These are phyloP conservation scores for Bucco capensis DNA, from an alignment of 2,113 vertebrate species.

Conservation along the genomic window DNA sequence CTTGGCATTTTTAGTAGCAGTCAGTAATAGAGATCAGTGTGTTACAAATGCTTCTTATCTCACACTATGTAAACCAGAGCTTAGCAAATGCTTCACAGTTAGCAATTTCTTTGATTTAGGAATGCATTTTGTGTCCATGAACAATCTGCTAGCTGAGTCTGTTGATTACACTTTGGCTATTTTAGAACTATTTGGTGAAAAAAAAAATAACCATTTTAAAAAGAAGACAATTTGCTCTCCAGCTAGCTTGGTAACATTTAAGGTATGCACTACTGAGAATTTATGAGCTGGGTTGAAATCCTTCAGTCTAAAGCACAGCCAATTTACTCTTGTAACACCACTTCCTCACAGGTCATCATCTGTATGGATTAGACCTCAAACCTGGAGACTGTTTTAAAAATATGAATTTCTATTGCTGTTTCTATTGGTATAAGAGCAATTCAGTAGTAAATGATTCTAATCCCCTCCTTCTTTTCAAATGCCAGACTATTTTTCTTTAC, in stretches of 20 bases:
- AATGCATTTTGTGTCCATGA: background rate
- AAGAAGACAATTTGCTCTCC: background rate
- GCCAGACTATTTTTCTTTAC: background rate
- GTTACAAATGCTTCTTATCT: background rate
- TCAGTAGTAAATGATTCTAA: slow-evolving; percentile 1
- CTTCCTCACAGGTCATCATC: background rate
- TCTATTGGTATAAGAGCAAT: background rate
- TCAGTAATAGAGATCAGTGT: background rate
- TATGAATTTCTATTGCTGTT: background rate
- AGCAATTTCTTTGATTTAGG: slow-evolving; percentile 15
- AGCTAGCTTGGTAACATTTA: background rate
- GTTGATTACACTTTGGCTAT: background rate
- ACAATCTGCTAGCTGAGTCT: background rate
- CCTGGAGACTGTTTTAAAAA: background rate
- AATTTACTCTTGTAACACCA: background rate
- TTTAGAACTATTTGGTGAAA: background rate
- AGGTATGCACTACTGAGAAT: background rate
- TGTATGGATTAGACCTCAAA: background rate
- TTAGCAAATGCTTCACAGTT: background rate
- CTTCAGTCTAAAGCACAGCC: background rate
- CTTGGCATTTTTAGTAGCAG: background rate
- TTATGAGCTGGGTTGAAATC: background rate
- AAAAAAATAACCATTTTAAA: no score
- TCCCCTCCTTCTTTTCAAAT: background rate
- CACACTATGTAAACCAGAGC: background rate